These are phyloP conservation scores for Suricata suricatta DNA, from an alignment of 2,113 vertebrate genomes.

Conservation along the genomic window DNA sequence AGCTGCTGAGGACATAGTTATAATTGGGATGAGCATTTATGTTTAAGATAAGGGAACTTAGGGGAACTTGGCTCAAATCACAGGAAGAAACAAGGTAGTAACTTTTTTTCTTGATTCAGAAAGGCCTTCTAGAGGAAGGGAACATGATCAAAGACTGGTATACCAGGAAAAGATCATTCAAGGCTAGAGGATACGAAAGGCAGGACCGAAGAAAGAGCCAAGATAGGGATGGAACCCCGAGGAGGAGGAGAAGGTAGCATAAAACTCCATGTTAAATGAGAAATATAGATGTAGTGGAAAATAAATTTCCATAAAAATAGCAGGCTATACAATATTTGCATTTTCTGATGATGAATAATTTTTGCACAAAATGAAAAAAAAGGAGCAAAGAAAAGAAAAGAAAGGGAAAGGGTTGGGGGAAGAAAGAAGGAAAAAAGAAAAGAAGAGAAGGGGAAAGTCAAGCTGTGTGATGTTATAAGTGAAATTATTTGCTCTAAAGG, in stretches of 20 bases:
- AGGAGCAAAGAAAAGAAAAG: background rate
- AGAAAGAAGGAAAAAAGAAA: background rate
- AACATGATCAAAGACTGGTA: background rate
- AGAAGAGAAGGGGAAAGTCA: background rate
- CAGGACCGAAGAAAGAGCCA: background rate
- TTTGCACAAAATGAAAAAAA: constrained; percentile 17
- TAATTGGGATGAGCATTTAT: background rate
- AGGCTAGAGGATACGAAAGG: background rate
- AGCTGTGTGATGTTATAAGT: background rate
- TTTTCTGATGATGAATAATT: background rate
- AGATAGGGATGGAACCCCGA: background rate
- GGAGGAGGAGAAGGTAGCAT: background rate
- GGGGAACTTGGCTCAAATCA: background rate
- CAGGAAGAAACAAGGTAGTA: background rate
- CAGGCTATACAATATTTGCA: background rate
- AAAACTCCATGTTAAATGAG: background rate
- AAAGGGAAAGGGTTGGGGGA: background rate
- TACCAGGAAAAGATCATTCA: background rate
- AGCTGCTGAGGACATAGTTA: background rate
- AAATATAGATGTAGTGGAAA: background rate
- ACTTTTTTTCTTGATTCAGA: constrained; percentile 30
- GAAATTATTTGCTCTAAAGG: background rate
- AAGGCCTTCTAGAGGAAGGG: background rate
- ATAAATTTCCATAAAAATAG: background rate
- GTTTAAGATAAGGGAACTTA: background rate